phyloP scores from a whole-genome alignment of 2,888 invertebrate species.

The Polydrusus cervinus region DNA sequence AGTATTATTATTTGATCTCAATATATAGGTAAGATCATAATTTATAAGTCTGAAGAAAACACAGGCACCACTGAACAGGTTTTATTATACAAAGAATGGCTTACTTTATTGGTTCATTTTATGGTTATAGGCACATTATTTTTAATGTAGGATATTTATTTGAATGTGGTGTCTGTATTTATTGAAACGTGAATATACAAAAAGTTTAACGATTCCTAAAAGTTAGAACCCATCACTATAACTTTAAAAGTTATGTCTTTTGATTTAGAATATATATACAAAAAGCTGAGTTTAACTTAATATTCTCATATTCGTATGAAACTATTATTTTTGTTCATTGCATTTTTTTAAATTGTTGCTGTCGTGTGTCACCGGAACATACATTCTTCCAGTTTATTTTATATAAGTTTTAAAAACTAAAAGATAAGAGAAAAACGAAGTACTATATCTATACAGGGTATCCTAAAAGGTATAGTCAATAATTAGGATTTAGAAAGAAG shows the following conservation, averaged over 20 bases:
- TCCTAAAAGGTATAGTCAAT: no score
- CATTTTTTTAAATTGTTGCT: no score
- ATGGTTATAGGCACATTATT: conserved; percentile 19
- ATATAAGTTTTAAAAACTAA: no score
- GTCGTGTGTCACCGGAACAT: no score
- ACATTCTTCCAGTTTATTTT: no score
- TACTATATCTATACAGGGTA: no score
- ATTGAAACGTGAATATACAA: conserved; percentile 39
- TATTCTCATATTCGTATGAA: background rate
- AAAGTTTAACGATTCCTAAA: conserved; percentile 38
- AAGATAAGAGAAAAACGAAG: no score
- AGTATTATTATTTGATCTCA: no score
- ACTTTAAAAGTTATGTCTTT: background rate
- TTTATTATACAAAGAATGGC: background rate
- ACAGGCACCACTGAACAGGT: conserved; percentile 2
- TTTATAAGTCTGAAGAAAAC: background rate
- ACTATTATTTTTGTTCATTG: no score
- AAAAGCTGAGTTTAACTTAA: background rate
- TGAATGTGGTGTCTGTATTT: conserved; percentile 50
- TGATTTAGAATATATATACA: background rate
- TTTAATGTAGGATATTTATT: conserved; percentile 41
- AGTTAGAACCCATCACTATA: conserved; percentile 3
- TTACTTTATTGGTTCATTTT: conserved; percentile 12
- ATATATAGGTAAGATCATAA: background rate
- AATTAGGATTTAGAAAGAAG: no score